Evolutionary conservation across 2,113 vertebrate genomes (phyloP).

Genomic region (Ivindomyrus marchei): DNA sequence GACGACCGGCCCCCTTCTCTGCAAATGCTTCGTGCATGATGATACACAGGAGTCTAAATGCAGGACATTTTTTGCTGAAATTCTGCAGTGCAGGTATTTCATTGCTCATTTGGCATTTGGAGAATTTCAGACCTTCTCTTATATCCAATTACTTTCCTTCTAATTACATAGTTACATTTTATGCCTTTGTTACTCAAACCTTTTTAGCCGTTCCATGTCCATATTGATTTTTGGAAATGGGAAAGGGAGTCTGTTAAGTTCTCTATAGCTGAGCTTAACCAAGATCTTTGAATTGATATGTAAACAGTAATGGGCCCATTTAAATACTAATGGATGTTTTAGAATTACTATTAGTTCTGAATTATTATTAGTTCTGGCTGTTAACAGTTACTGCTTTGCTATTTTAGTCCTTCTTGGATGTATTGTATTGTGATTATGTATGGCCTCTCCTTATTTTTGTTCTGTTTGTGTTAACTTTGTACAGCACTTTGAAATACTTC

Average conservation of each 20-base stretch:
- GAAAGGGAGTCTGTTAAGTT: not conserved
- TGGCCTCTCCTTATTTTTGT: not conserved
- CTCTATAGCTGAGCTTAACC: not conserved
- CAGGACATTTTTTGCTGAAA: not conserved
- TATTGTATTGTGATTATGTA: not conserved
- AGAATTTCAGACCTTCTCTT: not conserved
- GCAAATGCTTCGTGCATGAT: not conserved
- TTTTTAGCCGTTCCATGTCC: not conserved
- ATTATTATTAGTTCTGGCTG: not conserved
- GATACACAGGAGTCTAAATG: not conserved
- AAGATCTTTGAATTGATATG: not conserved
- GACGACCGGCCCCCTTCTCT: not conserved
- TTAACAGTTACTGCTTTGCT: not conserved
- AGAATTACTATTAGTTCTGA: not conserved
- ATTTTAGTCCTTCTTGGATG: not conserved
- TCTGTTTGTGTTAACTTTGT: not conserved
- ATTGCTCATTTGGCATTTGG: not conserved
- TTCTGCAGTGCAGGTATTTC: not conserved
- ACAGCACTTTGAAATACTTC: not conserved
- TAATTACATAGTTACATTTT: not conserved
- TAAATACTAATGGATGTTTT: not conserved
- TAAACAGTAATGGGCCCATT: not conserved
- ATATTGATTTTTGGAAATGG: not conserved
- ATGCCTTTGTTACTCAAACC: not conserved
- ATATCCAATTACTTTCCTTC: not conserved